Evolutionary conservation across 1,140 invertebrate species (phyloP), one percentile per base, ranked within the genome.

Genomic region (Lepidotrigona ventralis): DNA sequence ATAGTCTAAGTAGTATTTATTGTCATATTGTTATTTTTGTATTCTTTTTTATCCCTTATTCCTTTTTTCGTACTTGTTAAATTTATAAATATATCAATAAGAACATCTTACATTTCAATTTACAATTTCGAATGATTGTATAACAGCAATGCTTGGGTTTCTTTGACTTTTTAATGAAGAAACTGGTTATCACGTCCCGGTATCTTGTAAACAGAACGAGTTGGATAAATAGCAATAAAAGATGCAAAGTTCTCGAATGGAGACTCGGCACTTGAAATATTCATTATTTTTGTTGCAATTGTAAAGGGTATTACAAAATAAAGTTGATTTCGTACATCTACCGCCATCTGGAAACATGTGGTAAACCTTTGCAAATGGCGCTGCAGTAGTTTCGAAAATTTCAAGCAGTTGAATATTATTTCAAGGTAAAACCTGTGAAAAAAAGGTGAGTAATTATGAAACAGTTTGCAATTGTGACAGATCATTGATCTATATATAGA

Each of bases 311-410:
- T 46, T 46, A 23, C 23, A 46, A 80, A 64, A 17, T 76, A 17
- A 17, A 76, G 58, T 11, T 9, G n/a, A 33, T 58, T 73, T 14
- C 51, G 51, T 66, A 33, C 46, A 39, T 26, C 14, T 33, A 11
- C 21, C 29, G 79, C 79, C 79, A 81, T 74, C 79, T 81, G 17
- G 23, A 29, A 14, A 53, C 3, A 60, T n/a, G 33, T 1, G 4
- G 11, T 14, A 23, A 6, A 79, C n/a, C 0, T 29, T 51, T 0
- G 6, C 5, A 64, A 33, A 9, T 56, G 54, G 15, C 8, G 54
- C 12, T 12, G 23, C 2, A 1, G 11, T 68, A 3, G 53, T 39
- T 21, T 15, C 12, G 11, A 39, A 23, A 23, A 19, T 64, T 76
- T 60, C 6, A 39, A 39, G 33, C 15, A 14, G 29, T 33, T 69